These are phyloP conservation scores for Cassiopea xamachana DNA, from an alignment of 30 jellyfish, hydroid and myxozoan genomes.

Conservation along the genomic window DNA sequence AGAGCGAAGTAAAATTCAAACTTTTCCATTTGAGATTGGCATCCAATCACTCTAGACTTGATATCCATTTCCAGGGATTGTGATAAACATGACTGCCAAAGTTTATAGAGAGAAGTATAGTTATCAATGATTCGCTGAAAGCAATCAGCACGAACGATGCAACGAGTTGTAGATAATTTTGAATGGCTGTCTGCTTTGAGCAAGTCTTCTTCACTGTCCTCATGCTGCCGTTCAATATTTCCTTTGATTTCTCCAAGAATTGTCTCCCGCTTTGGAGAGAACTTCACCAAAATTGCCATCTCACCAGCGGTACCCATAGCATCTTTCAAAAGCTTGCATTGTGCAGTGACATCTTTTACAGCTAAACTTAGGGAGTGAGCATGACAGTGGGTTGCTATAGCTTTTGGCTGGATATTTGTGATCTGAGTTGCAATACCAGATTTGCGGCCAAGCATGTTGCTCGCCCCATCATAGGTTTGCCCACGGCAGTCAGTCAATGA, in stretches of 20 bases:
- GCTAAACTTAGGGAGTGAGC: conserved; percentile 76
- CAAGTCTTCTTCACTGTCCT: conserved; percentile 27
- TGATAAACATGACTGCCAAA: conserved; percentile 57
- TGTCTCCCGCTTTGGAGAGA: conserved; percentile 56
- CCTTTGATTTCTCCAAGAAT: conserved; percentile 25
- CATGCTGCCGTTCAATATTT: not conserved
- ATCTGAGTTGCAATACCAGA: conserved; percentile 80
- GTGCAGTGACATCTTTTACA: conserved; percentile 57
- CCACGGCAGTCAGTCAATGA: conserved; percentile 75
- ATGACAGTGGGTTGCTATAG: conserved; percentile 79
- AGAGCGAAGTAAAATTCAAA: conserved; percentile 53
- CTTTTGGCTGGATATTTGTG: conserved; percentile 65
- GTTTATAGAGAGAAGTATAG: conserved; percentile 20
- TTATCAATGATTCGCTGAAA: conserved; percentile 33
- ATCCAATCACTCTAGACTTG: conserved; percentile 62
- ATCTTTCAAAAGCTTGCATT: conserved; percentile 35
- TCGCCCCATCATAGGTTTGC: conserved; percentile 81
- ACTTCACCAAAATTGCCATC: conserved; percentile 50
- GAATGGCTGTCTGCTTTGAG: conserved; percentile 15
- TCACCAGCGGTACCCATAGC: conserved; percentile 59
- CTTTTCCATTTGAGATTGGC: conserved; percentile 62
- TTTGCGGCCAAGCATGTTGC: conserved; percentile 84
- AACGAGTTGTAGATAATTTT: conserved; percentile 32
- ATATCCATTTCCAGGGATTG: conserved; percentile 40
- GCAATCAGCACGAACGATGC: conserved; percentile 73